Evolutionary conservation across 2,113 vertebrate genomes (phyloP).

Genomic region (Columba livia): DNA sequence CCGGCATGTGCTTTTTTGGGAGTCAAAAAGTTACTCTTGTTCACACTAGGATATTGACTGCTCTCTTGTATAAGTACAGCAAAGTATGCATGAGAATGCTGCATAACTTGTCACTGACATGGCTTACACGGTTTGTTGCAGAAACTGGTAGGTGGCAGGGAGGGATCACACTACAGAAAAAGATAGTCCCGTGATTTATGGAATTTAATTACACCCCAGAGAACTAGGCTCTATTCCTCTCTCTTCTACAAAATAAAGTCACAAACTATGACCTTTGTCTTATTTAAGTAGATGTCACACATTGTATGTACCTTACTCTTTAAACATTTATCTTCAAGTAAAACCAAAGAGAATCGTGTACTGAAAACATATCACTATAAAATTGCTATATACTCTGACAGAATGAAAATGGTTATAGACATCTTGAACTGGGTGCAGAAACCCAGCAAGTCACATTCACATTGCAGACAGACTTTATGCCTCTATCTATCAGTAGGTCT

Average conservation of each 20-base stretch:
- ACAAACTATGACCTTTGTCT: neutral
- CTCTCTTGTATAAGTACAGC: neutral
- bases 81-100: neutral
- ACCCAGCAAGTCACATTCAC: neutral
- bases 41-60: neutral
- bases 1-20: neutral
- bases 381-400: neutral
- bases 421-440: neutral
- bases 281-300: neutral
- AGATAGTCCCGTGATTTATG: neutral
- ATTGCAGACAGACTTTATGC: neutral
- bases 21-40: neutral
- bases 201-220: slow-evolving; percentile 16
- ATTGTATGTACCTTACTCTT: neutral
- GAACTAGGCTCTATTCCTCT: neutral
- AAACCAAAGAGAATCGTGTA: neutral
- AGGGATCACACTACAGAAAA: slow-evolving; percentile 21
- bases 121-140: neutral
- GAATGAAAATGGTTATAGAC: neutral
- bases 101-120: neutral
- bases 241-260: neutral
- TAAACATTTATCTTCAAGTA: neutral
- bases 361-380: neutral
- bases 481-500: neutral
- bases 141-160: slow-evolving; percentile 36